Evolutionary conservation across 2,113 vertebrate genomes (phyloP), one percentile per base, ranked within the genome.

Genomic region (Gallinago undulata): DNA sequence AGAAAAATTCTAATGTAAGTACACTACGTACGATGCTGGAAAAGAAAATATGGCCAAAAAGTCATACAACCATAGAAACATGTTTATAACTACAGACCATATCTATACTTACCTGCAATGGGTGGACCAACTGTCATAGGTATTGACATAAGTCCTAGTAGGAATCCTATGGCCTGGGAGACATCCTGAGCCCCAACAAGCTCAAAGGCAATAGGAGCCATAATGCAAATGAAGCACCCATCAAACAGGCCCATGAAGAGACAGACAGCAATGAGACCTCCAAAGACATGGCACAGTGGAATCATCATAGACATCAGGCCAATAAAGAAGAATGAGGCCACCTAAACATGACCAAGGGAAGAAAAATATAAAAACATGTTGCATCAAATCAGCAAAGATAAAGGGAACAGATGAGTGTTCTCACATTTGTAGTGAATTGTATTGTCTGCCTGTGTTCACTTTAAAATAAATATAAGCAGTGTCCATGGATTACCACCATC

Each of bases 271-370:
- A 99, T 98, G 51, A 99, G 98, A 16, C 98, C 98, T 4, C 98
- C 98, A 7, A 99, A 99, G 89, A 98, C 57, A 0, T 97, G 24
- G 92, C 99, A 99, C 89, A 99, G 87, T 4, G 99, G 99, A 77
- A 99, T 99, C 99, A 99, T 99, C 99, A 99, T 99, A 56, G 99
- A 99, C 99, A 99, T 99, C 95, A 99, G 35, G 39, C 99, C 99
- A 16, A 99, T 99, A 82, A 99, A 98, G 50, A 99, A 83, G 96
- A 99, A 99, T 8, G 99, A 99, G 10, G 98, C 51, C 25, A 99
- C 99, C 99, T 99, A 88, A 85, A 91, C 8, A 56, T 7, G 25
- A 67, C 19, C 66, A 64, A 81, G 12, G n/a, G 3, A 63, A 41
- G 3, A 59, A 45, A 85, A 68, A 48, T 0, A 33, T 6, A 57